A percentile compares a stretch with the other conserved stretches of the same genome.
Conservation (phyloP, 2,888 invertebrate species). For the Andricus quercusramuli region DNA sequence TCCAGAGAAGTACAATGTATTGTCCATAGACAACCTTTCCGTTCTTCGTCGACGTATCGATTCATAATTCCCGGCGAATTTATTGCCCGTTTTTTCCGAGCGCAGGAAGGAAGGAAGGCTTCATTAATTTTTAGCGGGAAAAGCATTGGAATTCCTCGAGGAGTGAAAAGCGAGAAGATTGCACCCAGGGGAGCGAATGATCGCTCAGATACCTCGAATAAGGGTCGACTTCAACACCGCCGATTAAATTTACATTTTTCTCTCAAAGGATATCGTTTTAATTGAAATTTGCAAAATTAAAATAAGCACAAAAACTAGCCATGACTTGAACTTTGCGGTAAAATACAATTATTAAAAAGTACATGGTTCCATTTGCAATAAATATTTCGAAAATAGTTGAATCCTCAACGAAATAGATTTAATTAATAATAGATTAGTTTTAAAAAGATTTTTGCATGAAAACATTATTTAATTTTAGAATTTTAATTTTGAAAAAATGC, state of each 20-base stretch:
- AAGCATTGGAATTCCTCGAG: constrained; percentile 42
- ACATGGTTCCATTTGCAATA: no score
- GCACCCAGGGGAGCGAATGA: constrained; percentile 42
- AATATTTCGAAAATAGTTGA: no score
- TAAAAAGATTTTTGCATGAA: no score
- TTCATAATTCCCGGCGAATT: constrained; percentile 36
- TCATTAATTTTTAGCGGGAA: constrained; percentile 34
- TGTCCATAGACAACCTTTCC: constrained; percentile 25
- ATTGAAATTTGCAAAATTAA: background rate
- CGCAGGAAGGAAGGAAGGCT: constrained; percentile 30
- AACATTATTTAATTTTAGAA: no score
- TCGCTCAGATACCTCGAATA: constrained; percentile 41
- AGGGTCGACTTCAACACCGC: background rate
- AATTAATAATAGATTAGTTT: no score
- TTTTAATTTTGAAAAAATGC: no score
- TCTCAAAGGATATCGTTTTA: background rate
- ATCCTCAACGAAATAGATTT: no score
- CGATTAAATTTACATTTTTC: constrained; percentile 1
- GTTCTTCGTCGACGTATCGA: constrained; percentile 35
- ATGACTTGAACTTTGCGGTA: no score
- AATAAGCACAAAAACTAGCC: background rate
- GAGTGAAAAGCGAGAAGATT: constrained; percentile 45
- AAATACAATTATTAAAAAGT: no score
- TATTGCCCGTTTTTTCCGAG: constrained; percentile 26
- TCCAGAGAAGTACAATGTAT: constrained; percentile 28